Evolutionary conservation across 2,113 vertebrate genomes (phyloP).

Genomic region (Motacilla tschutschensis): DNA sequence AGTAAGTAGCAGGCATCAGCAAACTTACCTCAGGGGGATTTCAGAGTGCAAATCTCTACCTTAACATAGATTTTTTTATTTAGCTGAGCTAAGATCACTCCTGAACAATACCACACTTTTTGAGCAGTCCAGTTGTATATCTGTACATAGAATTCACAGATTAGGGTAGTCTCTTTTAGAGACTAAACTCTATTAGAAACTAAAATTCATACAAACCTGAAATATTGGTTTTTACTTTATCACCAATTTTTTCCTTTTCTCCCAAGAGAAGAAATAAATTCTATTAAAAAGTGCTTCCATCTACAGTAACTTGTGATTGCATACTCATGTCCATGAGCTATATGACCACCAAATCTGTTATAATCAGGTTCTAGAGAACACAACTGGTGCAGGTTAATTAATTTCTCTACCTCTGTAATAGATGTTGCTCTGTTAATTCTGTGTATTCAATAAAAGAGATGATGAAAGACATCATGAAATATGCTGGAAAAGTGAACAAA

Average conservation of each 20-base stretch:
- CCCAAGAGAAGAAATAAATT: not conserved
- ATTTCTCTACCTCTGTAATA: not conserved
- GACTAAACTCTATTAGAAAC: not conserved
- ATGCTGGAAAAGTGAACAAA: slow-evolving; percentile 1
- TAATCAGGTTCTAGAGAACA: not conserved
- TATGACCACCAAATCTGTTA: not conserved
- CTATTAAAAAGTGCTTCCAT: not conserved
- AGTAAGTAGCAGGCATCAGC: not conserved
- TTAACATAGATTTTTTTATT: not conserved
- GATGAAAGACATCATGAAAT: not conserved
- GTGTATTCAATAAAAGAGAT: not conserved
- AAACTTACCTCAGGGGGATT: not conserved
- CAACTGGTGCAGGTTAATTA: not conserved
- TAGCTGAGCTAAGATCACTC: not conserved
- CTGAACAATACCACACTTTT: not conserved
- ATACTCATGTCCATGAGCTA: not conserved
- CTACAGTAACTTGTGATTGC: not conserved
- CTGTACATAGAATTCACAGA: not conserved
- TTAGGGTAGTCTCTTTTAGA: not conserved
- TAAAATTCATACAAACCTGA: not conserved
- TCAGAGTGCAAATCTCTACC: not conserved
- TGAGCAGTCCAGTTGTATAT: not conserved
- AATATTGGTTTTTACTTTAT: not conserved
- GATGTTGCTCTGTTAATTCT: not conserved
- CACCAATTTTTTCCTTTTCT: not conserved